Conservation (phyloP, 1,140 invertebrate species). For the Coenobita brevimanus region DNA sequence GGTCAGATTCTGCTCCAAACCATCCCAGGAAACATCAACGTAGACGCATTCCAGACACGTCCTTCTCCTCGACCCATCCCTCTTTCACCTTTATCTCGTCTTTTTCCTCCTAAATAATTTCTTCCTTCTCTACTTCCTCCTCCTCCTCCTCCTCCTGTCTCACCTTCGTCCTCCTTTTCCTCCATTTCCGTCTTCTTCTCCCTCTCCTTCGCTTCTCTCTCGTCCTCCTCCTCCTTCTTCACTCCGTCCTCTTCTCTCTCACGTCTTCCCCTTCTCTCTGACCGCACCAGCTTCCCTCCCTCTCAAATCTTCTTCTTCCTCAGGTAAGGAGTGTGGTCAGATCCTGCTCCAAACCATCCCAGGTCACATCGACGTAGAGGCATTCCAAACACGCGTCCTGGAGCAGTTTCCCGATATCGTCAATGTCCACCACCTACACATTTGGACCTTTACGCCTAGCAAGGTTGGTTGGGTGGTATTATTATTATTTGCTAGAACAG, state of each 20-base stretch:
- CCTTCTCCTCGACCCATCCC: background rate
- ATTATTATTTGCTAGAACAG: no score
- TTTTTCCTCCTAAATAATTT: background rate
- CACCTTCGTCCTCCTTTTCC: background rate
- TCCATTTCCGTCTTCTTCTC: background rate
- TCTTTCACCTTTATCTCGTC: background rate
- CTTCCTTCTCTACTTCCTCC: background rate
- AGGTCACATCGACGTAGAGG: slow-evolving; percentile 78
- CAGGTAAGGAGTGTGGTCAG: slow-evolving; percentile 81
- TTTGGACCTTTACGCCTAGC: slow-evolving; percentile 84
- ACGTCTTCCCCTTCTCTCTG: no score
- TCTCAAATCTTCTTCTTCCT: background rate
- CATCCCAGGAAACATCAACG: slow-evolving; percentile 83
- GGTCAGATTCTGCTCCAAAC: slow-evolving; percentile 86
- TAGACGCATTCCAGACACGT: slow-evolving; percentile 72
- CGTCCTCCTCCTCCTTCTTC: background rate
- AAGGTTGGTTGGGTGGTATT: slow-evolving; percentile 50
- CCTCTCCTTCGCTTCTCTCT: background rate
- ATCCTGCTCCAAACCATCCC: slow-evolving; percentile 89
- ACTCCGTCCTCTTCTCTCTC: background rate
- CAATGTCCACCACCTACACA: slow-evolving; percentile 87
- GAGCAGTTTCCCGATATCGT: slow-evolving; percentile 84
- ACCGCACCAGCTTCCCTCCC: background rate
- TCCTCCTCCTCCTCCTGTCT: no score
- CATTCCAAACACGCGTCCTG: slow-evolving; percentile 75